Evolutionary conservation across 2,888 invertebrate genomes (phyloP), one percentile per base, ranked within the genome.

Genomic region (Poecilus cupreus): DNA sequence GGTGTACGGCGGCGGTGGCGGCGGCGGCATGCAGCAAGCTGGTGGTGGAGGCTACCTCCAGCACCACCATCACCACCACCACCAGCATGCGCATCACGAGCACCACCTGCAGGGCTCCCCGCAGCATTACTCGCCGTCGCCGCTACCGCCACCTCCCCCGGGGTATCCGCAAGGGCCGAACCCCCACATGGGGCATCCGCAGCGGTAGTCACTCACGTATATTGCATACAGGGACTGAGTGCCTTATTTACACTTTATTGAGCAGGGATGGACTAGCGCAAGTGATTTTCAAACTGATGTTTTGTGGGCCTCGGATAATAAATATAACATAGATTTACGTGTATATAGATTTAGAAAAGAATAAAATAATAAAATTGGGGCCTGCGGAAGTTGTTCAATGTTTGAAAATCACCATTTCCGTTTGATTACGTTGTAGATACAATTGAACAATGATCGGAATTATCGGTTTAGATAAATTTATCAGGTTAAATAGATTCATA

Each of bases 101-200:
- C 93, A 93, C 88, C 87, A 85, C 86, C 89, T 75, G 81, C 81
- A 81, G 57, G 86, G 88, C 88, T 84, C 90, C 90, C 81, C 93
- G 94, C 81, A 81, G 18, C 81, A 81, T 43, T 81, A 81, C 84
- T 94, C 94, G 88, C 94, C 94, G 82, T 95, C 95, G 85, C 95
- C 96, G 82, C 91, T 95, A 84, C 94, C 94, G 85, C 92, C 92
- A 82, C 94, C 94, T 84, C 92, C 92, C 82, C 91, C 91, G 87
- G 92, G 93, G 84, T 94, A 94, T 87, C 93, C 93, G 83, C 94
- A 94, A 88, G 94, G 94, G 90, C 93, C 94, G 68, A 94, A 94
- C 88, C 90, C 93, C 83, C 94, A 94, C 87, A 93, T 93, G 92
- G 91, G 92, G 84, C 96, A 96, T 90, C 93, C 94, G 86, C 96